phyloP scores from a whole-genome alignment of 2,113 vertebrate species.

The Corydoras maculifer region DNA sequence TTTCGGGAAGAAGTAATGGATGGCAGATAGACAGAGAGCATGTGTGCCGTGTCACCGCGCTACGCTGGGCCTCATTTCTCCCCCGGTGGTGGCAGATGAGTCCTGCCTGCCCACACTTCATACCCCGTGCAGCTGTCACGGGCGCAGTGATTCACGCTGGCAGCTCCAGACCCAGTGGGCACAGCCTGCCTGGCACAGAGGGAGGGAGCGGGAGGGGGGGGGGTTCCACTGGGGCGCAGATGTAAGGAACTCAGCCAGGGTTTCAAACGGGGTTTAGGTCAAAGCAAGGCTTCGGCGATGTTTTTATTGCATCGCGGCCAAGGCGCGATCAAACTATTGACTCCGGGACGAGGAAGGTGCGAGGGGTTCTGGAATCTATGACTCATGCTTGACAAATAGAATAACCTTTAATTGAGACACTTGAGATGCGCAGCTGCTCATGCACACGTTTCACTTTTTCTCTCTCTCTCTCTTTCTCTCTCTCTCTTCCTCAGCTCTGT shows the following conservation, averaged over 20 bases:
- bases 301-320: slow-evolving; percentile 58
- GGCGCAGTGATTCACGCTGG: slow-evolving; percentile 37
- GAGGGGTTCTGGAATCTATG: slow-evolving; percentile 54
- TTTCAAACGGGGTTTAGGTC: slow-evolving; percentile 43
- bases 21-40: slow-evolving; percentile 5
- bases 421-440: slow-evolving; percentile 16
- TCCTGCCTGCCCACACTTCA: slow-evolving; percentile 25
- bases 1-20: not conserved
- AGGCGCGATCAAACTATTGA: slow-evolving; percentile 59
- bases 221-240: slow-evolving; percentile 57
- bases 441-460: not conserved
- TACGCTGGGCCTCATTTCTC: slow-evolving; percentile 13
- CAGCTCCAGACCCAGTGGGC: slow-evolving; percentile 23
- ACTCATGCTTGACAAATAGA: slow-evolving; percentile 59
- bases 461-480: not conserved
- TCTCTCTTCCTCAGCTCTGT: not conserved
- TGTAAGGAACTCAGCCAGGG: slow-evolving; percentile 45
- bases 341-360: slow-evolving; percentile 50
- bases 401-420: slow-evolving; percentile 46
- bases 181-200: slow-evolving; percentile 9
- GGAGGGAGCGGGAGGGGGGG: not conserved
- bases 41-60: slow-evolving; percentile 29
- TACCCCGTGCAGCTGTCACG: slow-evolving; percentile 37
- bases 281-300: slow-evolving; percentile 60
- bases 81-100: slow-evolving; percentile 41